Evolutionary conservation across 2,888 invertebrate genomes (phyloP), one percentile per base, ranked within the genome.

Genomic region (Calameuta pallipes): DNA sequence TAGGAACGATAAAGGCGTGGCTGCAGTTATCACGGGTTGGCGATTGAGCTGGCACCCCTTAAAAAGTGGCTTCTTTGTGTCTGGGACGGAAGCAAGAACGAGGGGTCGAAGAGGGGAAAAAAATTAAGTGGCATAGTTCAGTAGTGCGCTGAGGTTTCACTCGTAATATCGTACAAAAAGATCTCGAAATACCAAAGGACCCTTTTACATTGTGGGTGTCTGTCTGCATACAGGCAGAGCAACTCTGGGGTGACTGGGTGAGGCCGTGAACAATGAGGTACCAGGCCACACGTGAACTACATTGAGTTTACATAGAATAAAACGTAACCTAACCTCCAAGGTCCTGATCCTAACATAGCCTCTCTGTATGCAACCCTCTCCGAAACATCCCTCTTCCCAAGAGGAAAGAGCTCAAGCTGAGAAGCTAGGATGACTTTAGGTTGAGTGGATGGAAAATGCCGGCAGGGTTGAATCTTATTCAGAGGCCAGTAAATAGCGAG

Each of bases 81-180:
- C 71, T 34, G 12, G 56, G 23, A 9, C 71, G 71, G 31, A 71
- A 71, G 71, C 6, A 71, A 23, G 23, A 31, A 71, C 71, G 71
- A 56, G 56, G 15, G 56, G 23, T 23, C 23, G 23, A 56, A 56
- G 9, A 56, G 11, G 34, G 33, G 11, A 1, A 71, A 71, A 71
- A 71, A 71, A 71, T 31, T 2, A 71, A 71, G 71, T 71, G 71
- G 71, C 71, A 71, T 71, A 31, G 71, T 71, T 71, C 71, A 34
- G 71, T 23, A 56, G 56, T 56, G 23, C 56, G 56, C 23, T 9
- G 56, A 56, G 56, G 56, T 31, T 31, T 34, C 56, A 75, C 75
- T 78, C 73, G 76, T 78, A 78, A 78, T 76, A 78, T 78, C 78
- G 76, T 78, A 76, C 75, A 76, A 78, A 78, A 78, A 75, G 73